A percentile compares a stretch with the other conserved stretches of the same genome.
Conservation (phyloP, 2,113 vertebrate species). For the Trochalopteron elliotii region DNA sequence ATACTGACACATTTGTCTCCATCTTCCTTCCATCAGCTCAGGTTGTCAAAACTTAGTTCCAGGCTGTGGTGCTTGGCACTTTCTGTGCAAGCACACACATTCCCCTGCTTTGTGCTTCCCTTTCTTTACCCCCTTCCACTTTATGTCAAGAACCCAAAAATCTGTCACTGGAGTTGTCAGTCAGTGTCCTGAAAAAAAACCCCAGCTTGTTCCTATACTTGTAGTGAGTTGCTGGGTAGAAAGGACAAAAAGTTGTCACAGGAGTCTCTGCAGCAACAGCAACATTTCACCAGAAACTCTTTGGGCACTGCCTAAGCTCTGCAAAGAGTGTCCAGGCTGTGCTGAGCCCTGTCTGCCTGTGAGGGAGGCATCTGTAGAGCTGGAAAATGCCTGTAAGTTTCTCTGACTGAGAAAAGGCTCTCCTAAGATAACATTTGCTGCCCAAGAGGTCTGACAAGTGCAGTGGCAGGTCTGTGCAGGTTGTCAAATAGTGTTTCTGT, state of each 20-base stretch:
- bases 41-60: constrained; percentile 18
- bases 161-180: not conserved
- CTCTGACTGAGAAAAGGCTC: not conserved
- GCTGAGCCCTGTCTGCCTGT: not conserved
- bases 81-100: not conserved
- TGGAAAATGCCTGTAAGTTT: not conserved
- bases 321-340: not conserved
- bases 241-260: not conserved
- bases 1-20: not conserved
- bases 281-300: not conserved
- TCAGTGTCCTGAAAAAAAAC: not conserved
- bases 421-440: not conserved
- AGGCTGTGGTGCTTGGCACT: not conserved
- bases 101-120: not conserved
- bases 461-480: not conserved
- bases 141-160: constrained; percentile 10
- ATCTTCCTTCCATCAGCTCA: not conserved
- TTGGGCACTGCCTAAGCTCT: rapidly evolving
- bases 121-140: not conserved
- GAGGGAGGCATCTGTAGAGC: not conserved
- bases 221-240: not conserved
- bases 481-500: not conserved
- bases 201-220: not conserved
- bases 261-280: not conserved
- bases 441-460: not conserved